Evolutionary conservation across 2,113 vertebrate species (phyloP), one percentile per base, ranked within the genome.

Genomic region (Solenodon paradoxus): DNA sequence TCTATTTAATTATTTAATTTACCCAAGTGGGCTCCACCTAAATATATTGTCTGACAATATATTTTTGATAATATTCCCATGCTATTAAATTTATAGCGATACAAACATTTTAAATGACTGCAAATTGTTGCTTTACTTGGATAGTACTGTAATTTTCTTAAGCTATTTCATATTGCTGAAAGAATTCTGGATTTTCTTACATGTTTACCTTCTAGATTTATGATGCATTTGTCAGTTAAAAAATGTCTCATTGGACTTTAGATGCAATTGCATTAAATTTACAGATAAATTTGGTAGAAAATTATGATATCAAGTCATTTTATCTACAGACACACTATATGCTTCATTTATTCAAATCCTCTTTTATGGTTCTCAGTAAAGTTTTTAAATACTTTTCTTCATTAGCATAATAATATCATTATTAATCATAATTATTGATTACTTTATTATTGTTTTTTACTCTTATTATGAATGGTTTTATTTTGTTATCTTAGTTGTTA

Each of bases 351-450:
- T 95, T 64, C 10, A 51, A 32, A 40, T n/a, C 35, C 69, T 86
- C 42, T 92, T 87, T 90, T 77, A 83, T 86, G 7, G 77, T 11
- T 26, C 9, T 95, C 20, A 69, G 69, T 72, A 75, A 77, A 90
- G 32, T 71, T 77, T 81, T 64, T 32, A 74, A 19, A 59, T 55
- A 88, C n/a, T n/a, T 93, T 95, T 93, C 30, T 88, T 93, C 15
- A 45, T 92, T n/a, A n/a, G n/a, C n/a, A n/a, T n/a, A n/a, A n/a
- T n/a, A n/a, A n/a, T n/a, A n/a, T n/a, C n/a, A n/a, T n/a, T n/a
- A n/a, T n/a, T n/a, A n/a, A n/a, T n/a, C n/a, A n/a, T n/a, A n/a
- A n/a, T n/a, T n/a, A n/a, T n/a, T n/a, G n/a, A n/a, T n/a, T n/a
- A n/a, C n/a, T n/a, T 32, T 84, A 79, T 32, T 82, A 59, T 35